Evolutionary conservation across 1,140 invertebrate species (phyloP).

Genomic region (Monomorium pharaonis): DNA sequence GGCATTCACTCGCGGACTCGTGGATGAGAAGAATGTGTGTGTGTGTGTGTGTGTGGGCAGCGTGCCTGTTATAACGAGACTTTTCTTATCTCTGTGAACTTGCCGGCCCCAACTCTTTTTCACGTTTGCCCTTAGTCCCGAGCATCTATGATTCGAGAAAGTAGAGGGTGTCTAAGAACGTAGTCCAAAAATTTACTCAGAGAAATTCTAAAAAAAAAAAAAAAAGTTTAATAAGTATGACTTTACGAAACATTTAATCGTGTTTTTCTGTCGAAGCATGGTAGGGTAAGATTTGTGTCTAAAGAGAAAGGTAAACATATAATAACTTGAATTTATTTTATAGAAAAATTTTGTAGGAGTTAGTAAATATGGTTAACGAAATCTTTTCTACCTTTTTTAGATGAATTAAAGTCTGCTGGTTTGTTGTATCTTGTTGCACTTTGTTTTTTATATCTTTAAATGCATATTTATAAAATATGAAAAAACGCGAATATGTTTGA

Average conservation of each 20-base stretch:
- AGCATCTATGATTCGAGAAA: neutral
- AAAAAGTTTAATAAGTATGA: neutral
- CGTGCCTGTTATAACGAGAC: slow-evolving; percentile 77
- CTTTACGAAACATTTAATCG: neutral
- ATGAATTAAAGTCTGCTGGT: neutral
- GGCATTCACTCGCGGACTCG: slow-evolving; percentile 71
- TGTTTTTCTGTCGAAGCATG: neutral
- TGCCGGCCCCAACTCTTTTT: slow-evolving; percentile 76
- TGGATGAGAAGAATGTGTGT: slow-evolving; percentile 69
- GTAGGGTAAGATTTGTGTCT: neutral
- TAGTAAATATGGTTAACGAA: neutral
- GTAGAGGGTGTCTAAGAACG: neutral
- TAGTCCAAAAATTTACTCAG: neutral
- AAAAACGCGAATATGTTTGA: neutral
- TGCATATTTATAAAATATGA: neutral
- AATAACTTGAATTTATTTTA: neutral
- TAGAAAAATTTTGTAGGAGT: neutral
- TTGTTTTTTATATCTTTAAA: neutral
- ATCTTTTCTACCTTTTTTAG: neutral
- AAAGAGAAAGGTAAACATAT: neutral
- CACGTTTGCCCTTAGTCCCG: slow-evolving; percentile 73
- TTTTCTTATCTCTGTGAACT: slow-evolving; percentile 79
- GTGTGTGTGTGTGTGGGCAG: slow-evolving; percentile 67
- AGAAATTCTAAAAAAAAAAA: neutral
- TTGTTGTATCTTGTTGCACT: neutral